These are phyloP conservation scores for Hozukius guyotensis DNA, from an alignment of 2,797 vertebrate species.

Conservation along the genomic window DNA sequence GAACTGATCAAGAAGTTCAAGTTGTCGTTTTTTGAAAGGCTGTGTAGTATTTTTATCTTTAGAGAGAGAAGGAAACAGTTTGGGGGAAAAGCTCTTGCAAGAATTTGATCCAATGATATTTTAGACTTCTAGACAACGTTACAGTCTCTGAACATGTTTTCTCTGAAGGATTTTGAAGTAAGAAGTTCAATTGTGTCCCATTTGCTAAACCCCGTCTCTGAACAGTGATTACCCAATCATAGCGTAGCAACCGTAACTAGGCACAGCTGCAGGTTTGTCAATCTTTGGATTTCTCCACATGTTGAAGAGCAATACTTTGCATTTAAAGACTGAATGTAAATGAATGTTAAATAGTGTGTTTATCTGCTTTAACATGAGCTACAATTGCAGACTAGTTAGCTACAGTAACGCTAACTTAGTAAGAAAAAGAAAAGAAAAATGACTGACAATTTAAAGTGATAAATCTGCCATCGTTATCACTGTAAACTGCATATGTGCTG, in stretches of 20 bases:
- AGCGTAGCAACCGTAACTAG: background rate
- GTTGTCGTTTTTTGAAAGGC: background rate
- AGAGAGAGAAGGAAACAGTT: background rate
- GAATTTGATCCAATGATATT: background rate
- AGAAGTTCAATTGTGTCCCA: background rate
- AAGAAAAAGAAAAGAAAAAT: background rate
- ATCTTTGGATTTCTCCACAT: background rate
- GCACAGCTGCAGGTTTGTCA: background rate
- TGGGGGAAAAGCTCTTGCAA: background rate
- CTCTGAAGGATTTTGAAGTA: background rate
- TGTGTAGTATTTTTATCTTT: background rate
- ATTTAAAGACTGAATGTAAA: background rate
- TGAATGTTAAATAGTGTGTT: background rate
- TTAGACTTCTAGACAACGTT: background rate
- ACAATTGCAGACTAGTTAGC: rapidly evolving
- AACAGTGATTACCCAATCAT: background rate
- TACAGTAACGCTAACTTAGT: background rate
- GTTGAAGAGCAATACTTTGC: background rate
- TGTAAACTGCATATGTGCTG: background rate
- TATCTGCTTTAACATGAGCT: background rate
- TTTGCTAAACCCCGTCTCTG: background rate
- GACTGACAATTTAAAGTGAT: background rate
- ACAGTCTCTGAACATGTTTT: background rate
- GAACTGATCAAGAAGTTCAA: background rate
- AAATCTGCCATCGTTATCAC: background rate